Base-by-base conservation (phyloP, 2,113 vertebrate genomes). In the Equus przewalskii region DNA sequence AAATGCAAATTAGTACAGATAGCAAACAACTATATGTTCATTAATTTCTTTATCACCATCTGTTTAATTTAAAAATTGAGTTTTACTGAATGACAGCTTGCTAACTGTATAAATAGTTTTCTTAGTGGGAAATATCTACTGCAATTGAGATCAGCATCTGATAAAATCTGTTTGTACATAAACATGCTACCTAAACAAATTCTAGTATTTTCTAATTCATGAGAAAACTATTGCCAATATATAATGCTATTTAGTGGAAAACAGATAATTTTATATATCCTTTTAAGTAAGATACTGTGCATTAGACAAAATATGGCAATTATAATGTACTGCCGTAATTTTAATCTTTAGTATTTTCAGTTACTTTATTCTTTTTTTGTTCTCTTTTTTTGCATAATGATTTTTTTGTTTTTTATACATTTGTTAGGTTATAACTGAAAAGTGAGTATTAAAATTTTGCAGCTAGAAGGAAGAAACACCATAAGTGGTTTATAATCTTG, bases 41-140 rank as follows among this genome's bases (percentile, higher is more conserved):
- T 98, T 98, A 98, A 99, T 98, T 99, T 98, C 97, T 99, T 98
- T 98, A 98, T 98, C 97, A 96, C 98, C 98, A 98, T 99, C 98
- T 99, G 98, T 98, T 99, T 99, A 98, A 99, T 98, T 99, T 98
- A 98, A 98, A 98, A 98, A 98, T 98, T 98, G 97, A 98, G 96
- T 98, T 99, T 99, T 98, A 94, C 70, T 98, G 98, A 99, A 98
- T 99, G 98, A 98, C 97, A 98, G 97, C 86, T 98, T 98, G 96
- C 97, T 99, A 98, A 98, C 96, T 98, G 88, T 98, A 98, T 98
- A 98, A 98, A 97, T 89, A 91, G 75, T 97, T 98, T 95, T 84
- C 98, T 98, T 98, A 98, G 98, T 98, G 98, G 97, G 98, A 98
- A 99, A 98, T 97, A 94, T 98, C 96, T 98, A 97, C 87, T 97